Base-by-base conservation (phyloP, 1,140 invertebrate genomes). In the Trachymyrmex septentrionalis region DNA sequence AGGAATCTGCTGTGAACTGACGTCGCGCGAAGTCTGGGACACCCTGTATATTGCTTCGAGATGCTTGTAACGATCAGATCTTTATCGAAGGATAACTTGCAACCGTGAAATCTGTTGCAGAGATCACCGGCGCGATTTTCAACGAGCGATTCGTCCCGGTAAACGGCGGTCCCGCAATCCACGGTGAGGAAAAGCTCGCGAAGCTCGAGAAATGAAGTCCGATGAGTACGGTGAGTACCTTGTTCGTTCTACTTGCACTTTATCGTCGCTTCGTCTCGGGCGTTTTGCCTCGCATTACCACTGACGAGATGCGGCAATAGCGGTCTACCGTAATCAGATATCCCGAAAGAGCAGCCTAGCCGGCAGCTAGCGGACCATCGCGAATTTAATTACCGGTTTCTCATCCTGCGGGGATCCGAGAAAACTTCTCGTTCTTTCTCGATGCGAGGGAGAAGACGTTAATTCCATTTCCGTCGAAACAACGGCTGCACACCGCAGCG, bases 401-500 rank as follows among this genome's bases (percentile, higher is more conserved):
- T 71, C 30, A 24, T 81, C 78, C 66, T 64, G 21, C 30, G 50
- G 64, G 77, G 34, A 21, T 16, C 64, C 64, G 30, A 57, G 48
- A 57, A 55, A 81, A 57, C 21, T 69, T 16, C 16, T 44, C 12
- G 21, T 75, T 59, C 50, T 81, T 71, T 81, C 30, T 27, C 34
- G 50, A 48, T 24, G 30, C 30, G 66, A 48, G 66, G n/a, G 64
- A 57, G 38, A 64, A 81, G 64, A 44, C 78, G 50, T 81, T 81
- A 81, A 81, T 82, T 82, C 55, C 38, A 82, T 73, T 82, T 73
- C 66, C 80, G 72, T 34, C 53, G 67, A 73, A 82, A 82, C 80
- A 75, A 82, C 80, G 55, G 24, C 48, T 61, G 21, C 12, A 21
- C 66, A 38, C 50, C 64, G 53, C 21, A n/a, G 19, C 30, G 50